Evolutionary conservation across 2,888 invertebrate genomes (phyloP).

Genomic region (Crocallis elinguaria): DNA sequence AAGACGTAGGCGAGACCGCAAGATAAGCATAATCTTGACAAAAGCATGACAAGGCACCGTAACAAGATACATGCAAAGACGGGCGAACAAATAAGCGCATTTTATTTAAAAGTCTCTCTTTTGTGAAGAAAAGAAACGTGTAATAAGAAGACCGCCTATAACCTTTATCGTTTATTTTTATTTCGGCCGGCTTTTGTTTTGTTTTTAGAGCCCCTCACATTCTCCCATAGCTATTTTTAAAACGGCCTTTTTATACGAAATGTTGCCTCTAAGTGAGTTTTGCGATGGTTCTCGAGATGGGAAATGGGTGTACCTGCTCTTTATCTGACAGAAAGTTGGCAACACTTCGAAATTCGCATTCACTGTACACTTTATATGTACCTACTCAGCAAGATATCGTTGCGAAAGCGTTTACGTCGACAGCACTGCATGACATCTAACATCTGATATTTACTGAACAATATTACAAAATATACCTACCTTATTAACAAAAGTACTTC

Average conservation of each 20-base stretch:
- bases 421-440: conserved; percentile 12
- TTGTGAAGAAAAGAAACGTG: conserved; percentile 60
- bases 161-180: conserved; percentile 63
- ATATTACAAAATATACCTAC: neutral
- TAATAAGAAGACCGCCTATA: conserved; percentile 70
- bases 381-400: conserved; percentile 16
- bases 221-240: conserved; percentile 22
- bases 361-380: conserved; percentile 10
- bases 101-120: conserved; percentile 45
- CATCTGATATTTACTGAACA: neutral
- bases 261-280: conserved; percentile 19
- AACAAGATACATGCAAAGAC: conserved; percentile 45
- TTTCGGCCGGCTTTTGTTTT: conserved; percentile 51
- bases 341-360: conserved; percentile 30
- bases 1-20: conserved; percentile 18
- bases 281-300: conserved; percentile 28
- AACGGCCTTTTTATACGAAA: conserved; percentile 28
- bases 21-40: conserved; percentile 30
- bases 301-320: conserved; percentile 39
- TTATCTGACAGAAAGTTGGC: conserved; percentile 49
- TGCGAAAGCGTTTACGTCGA: conserved; percentile 10
- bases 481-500: neutral
- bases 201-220: conserved; percentile 44
- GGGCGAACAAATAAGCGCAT: conserved; percentile 52
- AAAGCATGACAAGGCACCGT: conserved; percentile 26